These are phyloP conservation scores for Drosophila rufa DNA, from an alignment of 1,140 invertebrate species.

Conservation along the genomic window DNA sequence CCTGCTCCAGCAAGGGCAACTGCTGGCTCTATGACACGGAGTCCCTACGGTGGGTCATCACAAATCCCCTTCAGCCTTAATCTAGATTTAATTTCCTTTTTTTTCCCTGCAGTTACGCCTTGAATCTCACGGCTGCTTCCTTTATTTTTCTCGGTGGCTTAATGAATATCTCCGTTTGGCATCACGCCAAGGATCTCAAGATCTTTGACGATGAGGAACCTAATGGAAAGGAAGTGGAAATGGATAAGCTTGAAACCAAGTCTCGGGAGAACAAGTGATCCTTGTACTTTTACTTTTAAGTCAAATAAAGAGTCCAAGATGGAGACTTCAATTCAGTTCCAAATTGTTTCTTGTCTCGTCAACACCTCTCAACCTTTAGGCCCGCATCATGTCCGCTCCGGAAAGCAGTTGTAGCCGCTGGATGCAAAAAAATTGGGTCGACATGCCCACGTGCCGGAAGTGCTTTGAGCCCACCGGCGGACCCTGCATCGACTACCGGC, in stretches of 20 bases:
- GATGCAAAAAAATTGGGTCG: not conserved
- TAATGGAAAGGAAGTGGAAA: constrained; percentile 43
- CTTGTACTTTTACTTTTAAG: not conserved
- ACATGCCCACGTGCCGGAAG: constrained; percentile 3
- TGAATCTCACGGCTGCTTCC: constrained; percentile 88
- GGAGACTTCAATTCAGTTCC: not conserved
- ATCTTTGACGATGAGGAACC: constrained; percentile 89
- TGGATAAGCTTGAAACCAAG: constrained; percentile 25
- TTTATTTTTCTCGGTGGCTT: constrained; percentile 88
- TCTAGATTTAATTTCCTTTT: no score
- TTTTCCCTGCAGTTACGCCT: constrained; percentile 84
- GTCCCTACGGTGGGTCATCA: constrained; percentile 45
- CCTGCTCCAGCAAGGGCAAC: constrained; percentile 89
- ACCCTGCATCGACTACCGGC: constrained; percentile 40
- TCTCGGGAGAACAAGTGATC: not conserved
- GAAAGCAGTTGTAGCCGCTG: constrained; percentile 44
- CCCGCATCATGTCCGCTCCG: constrained; percentile 30
- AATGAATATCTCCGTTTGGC: constrained; percentile 89
- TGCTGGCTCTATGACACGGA: constrained; percentile 90
- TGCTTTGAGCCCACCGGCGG: constrained; percentile 37
- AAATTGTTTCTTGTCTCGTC: not conserved
- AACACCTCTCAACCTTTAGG: not conserved
- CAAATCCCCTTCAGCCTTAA: not conserved
- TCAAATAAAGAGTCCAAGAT: constrained; percentile 6
- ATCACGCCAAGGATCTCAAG: constrained; percentile 88